Base-by-base conservation (phyloP, 2,797 vertebrate genomes). In the Steatocranus sp. region DNA sequence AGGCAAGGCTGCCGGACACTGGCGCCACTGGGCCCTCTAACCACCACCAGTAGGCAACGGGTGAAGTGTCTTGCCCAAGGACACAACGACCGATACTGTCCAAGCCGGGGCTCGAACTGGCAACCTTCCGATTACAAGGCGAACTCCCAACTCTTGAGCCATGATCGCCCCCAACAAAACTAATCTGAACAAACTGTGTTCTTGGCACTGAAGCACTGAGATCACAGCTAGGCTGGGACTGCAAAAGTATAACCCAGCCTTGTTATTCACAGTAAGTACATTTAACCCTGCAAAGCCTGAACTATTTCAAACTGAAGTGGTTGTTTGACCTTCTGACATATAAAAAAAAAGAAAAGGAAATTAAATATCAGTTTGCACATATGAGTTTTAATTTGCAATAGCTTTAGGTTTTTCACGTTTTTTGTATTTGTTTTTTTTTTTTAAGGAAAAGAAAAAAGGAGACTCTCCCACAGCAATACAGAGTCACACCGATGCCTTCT, bases 401-500 rank as follows among this genome's bases (percentile, higher is more conserved):
- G 36, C 18, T 61, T 36, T 20, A 11, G 17, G 10, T 61, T 61
- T 61, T 34, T 61, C 0, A 61, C 9, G 3, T 56, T 56, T 30
- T 56, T 56, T 56, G 25, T 30, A 30, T 30, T 56, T 56, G 8
- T 4, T 54, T 54, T 17, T 18, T 27, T 27, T 48, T 56, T 56
- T 56, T 11, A 56, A 50, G 14, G 4, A 70, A 70, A 70, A 46
- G 23, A 41, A 25, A 81, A 36, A 63, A 51, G 38, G 36, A 90
- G 34, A 83, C 78, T 92, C 85, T 93, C 86, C 80, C 86, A 88
- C 86, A 83, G 86, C 27, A 80, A 50, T 83, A 68, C 73, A 81
- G 81, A 86, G 83, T 66, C 41, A n/a, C 87, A 84, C 83, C 86
- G 78, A 87, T 77, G 82, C 82, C 66, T 86, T 88, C 89, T 93